Evolutionary conservation across 1,140 invertebrate species (phyloP).

Genomic region (Chrysoperla carnea): DNA sequence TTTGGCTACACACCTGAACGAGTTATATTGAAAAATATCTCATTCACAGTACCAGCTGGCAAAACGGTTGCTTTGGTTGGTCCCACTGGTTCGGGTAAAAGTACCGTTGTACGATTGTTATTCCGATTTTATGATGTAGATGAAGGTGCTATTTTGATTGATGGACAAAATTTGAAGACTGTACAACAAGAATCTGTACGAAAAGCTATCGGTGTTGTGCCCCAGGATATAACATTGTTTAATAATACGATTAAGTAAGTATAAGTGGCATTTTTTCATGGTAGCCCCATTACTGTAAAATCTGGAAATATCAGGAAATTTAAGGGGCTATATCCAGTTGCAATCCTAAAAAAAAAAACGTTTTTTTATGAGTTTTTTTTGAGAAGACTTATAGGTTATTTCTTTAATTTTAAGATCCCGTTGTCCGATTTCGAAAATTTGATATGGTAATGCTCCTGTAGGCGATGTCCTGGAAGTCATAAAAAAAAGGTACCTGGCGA

Average conservation of each 20-base stretch:
- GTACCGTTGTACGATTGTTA: constrained; percentile 79
- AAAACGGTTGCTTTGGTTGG: constrained; percentile 85
- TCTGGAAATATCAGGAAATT: too few relatives aligned
- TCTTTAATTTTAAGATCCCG: too few relatives aligned
- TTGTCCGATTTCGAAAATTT: too few relatives aligned
- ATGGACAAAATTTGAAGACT: constrained; percentile 66
- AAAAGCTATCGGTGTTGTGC: constrained; percentile 76
- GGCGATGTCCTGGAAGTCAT: too few relatives aligned
- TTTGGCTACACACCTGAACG: constrained; percentile 78
- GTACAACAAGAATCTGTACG: constrained; percentile 66
- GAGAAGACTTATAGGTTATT: too few relatives aligned
- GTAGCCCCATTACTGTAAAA: too few relatives aligned
- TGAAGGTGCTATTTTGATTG: constrained; percentile 68
- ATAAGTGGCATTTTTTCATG: not conserved
- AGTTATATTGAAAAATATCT: constrained; percentile 65
- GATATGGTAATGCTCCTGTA: too few relatives aligned
- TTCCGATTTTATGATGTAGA: constrained; percentile 93
- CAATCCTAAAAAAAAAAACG: too few relatives aligned
- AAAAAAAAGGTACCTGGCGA: too few relatives aligned
- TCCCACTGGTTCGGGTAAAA: constrained; percentile 83
- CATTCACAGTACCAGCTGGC: constrained; percentile 71
- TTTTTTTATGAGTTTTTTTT: too few relatives aligned
- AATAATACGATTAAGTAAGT: constrained; percentile 74
- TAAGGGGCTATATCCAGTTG: too few relatives aligned
- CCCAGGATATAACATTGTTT: constrained; percentile 94